Evolutionary conservation across 2,113 vertebrate species (phyloP), one percentile per base, ranked within the genome.

Genomic region (Blennius ocellaris): DNA sequence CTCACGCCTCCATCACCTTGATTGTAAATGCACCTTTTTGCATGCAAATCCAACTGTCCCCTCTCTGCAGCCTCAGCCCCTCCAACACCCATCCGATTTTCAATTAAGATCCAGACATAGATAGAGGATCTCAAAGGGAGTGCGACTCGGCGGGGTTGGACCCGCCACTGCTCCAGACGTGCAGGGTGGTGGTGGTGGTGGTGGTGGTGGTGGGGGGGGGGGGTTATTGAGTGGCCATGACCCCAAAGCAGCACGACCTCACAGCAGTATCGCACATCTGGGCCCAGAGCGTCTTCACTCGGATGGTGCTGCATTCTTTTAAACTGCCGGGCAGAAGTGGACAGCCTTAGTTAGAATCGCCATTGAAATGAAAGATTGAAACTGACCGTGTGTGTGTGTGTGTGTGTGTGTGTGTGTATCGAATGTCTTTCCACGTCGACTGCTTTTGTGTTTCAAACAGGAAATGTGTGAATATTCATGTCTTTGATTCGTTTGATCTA

Each of bases 91-190:
- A 43, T 72, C 60, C n/a, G 17, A 68, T 91, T 93, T 92, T 89
- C 87, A 90, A 93, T 93, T 91, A 93, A 92, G 90, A 93, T 93
- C 89, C 85, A 91, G 91, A 89, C 88, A 88, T 63, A 76, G 91
- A 91, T 93, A 83, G 69, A 78, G 62, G 49, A 69, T 64, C 72
- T 86, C 69, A 81, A 88, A 89, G 68, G 58, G 70, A 72, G 68
- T 38, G 21, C 17, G 41, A 30, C 68, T 47, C 52, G 16, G 53
- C 66, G 66, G 76, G 73, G 67, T 49, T 8, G 14, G 60, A 61
- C 38, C 40, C 51, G 11, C 67, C 55, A 55, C 55, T 10, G 80
- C 77, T 50, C 65, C 76, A 83, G 87, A 82, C 78, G 8, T 63
- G 45, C 12, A 9, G 40, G 44, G 16, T n/a, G n/a, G n/a, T n/a